Evolutionary conservation across 2,113 vertebrate species (phyloP), one percentile per base, ranked within the genome.

Genomic region (Crotalus viridis): DNA sequence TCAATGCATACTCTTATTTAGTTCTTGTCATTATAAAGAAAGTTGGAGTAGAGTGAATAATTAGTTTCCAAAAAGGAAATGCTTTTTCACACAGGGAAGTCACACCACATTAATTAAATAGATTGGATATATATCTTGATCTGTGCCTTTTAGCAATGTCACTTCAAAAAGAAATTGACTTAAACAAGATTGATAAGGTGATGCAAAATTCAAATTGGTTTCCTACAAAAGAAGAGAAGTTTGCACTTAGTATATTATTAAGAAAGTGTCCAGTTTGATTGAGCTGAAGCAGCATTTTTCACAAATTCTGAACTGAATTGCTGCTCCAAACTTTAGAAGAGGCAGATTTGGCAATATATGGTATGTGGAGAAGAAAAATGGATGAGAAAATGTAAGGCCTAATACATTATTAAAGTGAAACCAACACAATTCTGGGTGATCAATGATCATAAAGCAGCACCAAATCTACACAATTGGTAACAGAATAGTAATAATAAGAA

Each of bases 51-150:
- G 5, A 54, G 85, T 46, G 22, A 85, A 59, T 91, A 90, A 92
- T 88, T 74, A 39, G 24, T 19, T 89, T 87, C 87, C 15, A 89
- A 89, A 93, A 55, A 12, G 12, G 85, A 13, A 91, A 91, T 28
- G 24, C 5, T 12, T 54, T 59, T 54, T 92, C 57, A 48, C 17
- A 54, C 59, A 89, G n/a, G 48, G 46, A 3, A n/a, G 39, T 81
- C 43, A n/a, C 24, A 81, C 51, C 87, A 81, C 51, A 48, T 46
- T 57, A 89, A 89, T 92, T 88, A 88, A 88, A 54, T 56, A 74
- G 61, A 88, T 69, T 74, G 81, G 52, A 46, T 54, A 85, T 85
- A 56, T 91, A 91, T 54, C 52, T 85, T 85, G 90, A 91, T 91
- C 51, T 91, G 33, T 85, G 69, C 33, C 89, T 91, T 85, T 91